These are phyloP conservation scores for Tenthredo livida DNA, from an alignment of 2,888 invertebrate species.

Conservation along the genomic window DNA sequence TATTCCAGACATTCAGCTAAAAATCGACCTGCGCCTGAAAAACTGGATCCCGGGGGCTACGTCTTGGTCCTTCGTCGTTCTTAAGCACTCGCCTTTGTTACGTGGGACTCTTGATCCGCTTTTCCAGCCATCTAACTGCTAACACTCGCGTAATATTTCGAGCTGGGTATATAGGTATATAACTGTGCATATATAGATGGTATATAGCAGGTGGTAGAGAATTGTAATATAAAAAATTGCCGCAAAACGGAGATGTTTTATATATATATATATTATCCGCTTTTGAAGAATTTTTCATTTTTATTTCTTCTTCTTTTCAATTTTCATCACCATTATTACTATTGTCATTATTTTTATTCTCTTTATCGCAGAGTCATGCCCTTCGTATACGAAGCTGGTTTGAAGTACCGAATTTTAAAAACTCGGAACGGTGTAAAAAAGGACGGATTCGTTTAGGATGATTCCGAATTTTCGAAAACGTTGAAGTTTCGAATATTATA, in stretches of 20 bases:
- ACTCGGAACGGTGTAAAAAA: too few relatives aligned
- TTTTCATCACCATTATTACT: neutral
- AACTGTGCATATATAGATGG: too few relatives aligned
- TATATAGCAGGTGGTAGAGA: neutral
- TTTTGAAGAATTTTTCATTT: neutral
- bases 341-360: neutral
- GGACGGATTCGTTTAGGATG: too few relatives aligned
- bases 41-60: constrained; percentile 16
- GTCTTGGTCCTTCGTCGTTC: constrained; percentile 29
- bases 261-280: too few relatives aligned
- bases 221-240: constrained; percentile 11
- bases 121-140: constrained; percentile 39
- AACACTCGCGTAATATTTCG: constrained; percentile 36
- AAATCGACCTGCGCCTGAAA: constrained; percentile 32
- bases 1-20: constrained; percentile 28
- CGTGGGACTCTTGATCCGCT: constrained; percentile 38
- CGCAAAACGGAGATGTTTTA: neutral
- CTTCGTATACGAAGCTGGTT: too few relatives aligned
- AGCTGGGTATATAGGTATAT: neutral
- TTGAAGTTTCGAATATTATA: too few relatives aligned
- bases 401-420: too few relatives aligned
- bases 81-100: constrained; percentile 47
- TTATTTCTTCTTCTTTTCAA: neutral
- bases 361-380: neutral
- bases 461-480: too few relatives aligned